These are phyloP conservation scores for Scelioninae gen. 2 DNA, from an alignment of 2,888 invertebrate genomes.

Conservation along the genomic window DNA sequence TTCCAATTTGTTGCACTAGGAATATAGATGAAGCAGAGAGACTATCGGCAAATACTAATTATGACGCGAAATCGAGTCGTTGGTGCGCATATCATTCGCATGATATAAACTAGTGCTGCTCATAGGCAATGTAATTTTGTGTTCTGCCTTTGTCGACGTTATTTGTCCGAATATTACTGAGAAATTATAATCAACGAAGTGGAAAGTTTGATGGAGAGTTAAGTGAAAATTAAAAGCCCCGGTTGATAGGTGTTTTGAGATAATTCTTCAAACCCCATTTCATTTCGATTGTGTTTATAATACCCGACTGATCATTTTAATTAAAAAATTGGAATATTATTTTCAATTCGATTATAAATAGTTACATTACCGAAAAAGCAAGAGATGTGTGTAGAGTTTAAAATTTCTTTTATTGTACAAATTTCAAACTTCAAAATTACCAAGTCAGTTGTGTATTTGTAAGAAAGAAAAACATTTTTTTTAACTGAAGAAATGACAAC, in stretches of 20 bases:
- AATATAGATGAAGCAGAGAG: conserved; percentile 40
- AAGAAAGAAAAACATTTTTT: too few species aligned
- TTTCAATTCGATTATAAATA: too few species aligned
- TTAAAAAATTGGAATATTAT: too few species aligned
- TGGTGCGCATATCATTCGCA: conserved; percentile 25
- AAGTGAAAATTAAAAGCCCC: conserved; percentile 34
- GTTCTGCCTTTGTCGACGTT: conserved; percentile 42
- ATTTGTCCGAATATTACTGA: conserved; percentile 34
- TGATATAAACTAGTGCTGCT: conserved; percentile 17
- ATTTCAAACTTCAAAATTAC: too few species aligned
- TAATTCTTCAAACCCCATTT: not conserved
- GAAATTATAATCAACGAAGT: conserved; percentile 25
- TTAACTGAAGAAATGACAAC: too few species aligned
- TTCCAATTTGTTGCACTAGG: conserved; percentile 34
- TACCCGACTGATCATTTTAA: not conserved
- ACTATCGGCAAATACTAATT: conserved; percentile 50
- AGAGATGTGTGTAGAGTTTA: too few species aligned
- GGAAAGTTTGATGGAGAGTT: conserved; percentile 5
- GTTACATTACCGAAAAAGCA: too few species aligned
- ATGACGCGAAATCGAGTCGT: conserved; percentile 40
- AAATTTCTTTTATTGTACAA: too few species aligned
- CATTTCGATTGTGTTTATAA: not conserved
- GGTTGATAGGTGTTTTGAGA: conserved; percentile 2
- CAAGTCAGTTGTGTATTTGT: too few species aligned
- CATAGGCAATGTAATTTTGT: conserved; percentile 45